Evolutionary conservation across 2,113 vertebrate species (phyloP), one percentile per base, ranked within the genome.

Genomic region (Catagonus wagneri): DNA sequence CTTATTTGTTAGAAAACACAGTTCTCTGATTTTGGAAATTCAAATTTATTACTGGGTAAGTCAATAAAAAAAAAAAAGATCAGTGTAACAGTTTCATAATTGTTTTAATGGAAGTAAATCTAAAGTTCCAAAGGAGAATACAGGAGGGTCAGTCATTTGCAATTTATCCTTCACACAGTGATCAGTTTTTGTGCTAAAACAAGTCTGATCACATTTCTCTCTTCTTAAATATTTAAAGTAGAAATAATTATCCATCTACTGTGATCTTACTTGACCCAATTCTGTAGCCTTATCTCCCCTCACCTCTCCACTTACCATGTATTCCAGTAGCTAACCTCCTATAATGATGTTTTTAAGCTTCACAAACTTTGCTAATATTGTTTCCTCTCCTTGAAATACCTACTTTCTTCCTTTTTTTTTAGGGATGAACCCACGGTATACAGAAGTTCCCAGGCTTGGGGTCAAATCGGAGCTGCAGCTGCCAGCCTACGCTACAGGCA

Each of bases 101-200:
- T 68, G 19, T 19, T 85, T 79, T 80, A 65, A 92, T 2, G 83
- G 23, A 34, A 50, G 7, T 74, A 65, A 92, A 74, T 16, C n/a
- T 29, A n/a, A 95, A 92, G 29, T 27, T 86, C 27, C 75, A 88
- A 87, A 81, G 66, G n/a, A 89, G 75, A 92, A 80, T 32, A 56
- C 12, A 87, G 66, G 25, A 76, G 8, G 9, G 19, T 50, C 15
- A 72, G 65, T 27, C 58, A 75, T 50, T 44, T 81, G 34, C 15
- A 76, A 69, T 78, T 68, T 60, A 78, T 68, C 87, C 17, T 78
- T 84, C 52, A 94, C 15, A 92, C 65, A 58, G 5, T 20, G 36
- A 79, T n/a, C 14, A n/a, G 39, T 14, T 66, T 90, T 87, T 81
- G 23, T 66, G 81, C 66, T 80, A 81, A 87, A 95, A 58, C 27